These are phyloP conservation scores for Tetropium fuscum DNA, from an alignment of 2,888 invertebrate genomes.

Conservation along the genomic window DNA sequence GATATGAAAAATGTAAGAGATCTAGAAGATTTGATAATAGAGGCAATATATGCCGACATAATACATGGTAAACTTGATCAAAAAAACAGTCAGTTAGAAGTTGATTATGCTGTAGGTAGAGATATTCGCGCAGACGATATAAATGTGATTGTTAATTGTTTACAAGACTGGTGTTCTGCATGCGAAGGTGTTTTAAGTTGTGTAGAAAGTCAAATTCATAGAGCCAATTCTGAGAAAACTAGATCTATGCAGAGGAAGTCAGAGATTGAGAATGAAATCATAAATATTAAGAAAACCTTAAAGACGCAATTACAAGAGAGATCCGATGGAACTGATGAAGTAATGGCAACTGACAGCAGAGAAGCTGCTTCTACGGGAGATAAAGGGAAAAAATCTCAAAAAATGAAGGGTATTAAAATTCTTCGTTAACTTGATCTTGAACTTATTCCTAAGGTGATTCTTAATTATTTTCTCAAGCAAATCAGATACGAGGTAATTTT, in stretches of 20 bases:
- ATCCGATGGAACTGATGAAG: constrained; percentile 85
- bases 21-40: constrained; percentile 96
- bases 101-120: constrained; percentile 93
- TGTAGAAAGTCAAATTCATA: constrained; percentile 89
- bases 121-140: constrained; percentile 91
- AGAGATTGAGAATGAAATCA: constrained; percentile 87
- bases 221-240: constrained; percentile 89
- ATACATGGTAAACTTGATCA: constrained; percentile 97
- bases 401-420: constrained; percentile 50
- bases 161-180: constrained; percentile 90
- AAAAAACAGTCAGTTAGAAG: constrained; percentile 91
- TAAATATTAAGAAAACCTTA: constrained; percentile 88
- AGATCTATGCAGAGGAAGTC: constrained; percentile 83
- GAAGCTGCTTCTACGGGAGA: constrained; percentile 71
- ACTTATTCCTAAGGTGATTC: constrained; percentile 25
- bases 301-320: constrained; percentile 78
- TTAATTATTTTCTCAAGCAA: background rate
- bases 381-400: constrained; percentile 64
- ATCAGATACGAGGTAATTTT: background rate
- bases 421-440: constrained; percentile 42
- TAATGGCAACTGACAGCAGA: constrained; percentile 80
- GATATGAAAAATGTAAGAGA: constrained; percentile 93
- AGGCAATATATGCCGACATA: constrained; percentile 97
- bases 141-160: constrained; percentile 81
- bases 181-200: constrained; percentile 91